Evolutionary conservation across 2,888 invertebrate species (phyloP), one percentile per base, ranked within the genome.

Genomic region (Mycalesis mineus): DNA sequence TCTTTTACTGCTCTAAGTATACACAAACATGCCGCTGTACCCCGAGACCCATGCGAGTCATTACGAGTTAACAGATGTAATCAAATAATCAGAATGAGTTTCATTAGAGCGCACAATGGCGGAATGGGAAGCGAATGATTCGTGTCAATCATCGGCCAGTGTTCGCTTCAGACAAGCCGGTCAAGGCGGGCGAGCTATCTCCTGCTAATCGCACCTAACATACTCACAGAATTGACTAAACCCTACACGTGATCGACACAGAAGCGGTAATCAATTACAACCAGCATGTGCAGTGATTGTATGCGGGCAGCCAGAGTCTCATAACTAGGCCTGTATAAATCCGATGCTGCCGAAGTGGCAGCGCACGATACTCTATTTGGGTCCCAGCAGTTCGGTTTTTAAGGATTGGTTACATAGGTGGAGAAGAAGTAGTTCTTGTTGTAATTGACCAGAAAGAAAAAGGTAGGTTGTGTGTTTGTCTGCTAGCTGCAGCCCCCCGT

Each of bases 51-150:
- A 42, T 58, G 53, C 48, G 48, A 45, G 53, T 42, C 48, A 58
- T 58, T 58, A 58, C 57, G n/a, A 29, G 15, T 42, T 53, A 41
- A 53, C 42, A 45, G 15, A 11, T 37, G 48, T 53, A 58, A 58
- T 58, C 57, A 53, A 58, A 58, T 29, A 13, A 39, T 58, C 53
- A 53, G 53, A 58, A 58, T 58, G 48, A 13, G 29, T 53, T 58
- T 58, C 57, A 58, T 58, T 48, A 57, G 11, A 11, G 11, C 47
- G 36, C 15, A 9, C 45, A 47, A 41, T 47, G 57, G 51, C 53
- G 57, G 57, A 58, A 33, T 57, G 42, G 53, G 53, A 53, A 47
- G 45, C 40, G 52, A 58, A 53, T 58, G 53, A 48, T 36, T 47
- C 45, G 36, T 42, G 57, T 53, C 57, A 58, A 45, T 57, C 57